phyloP scores from a whole-genome alignment of 2,113 vertebrate species.

The Ahaetulla prasina region DNA sequence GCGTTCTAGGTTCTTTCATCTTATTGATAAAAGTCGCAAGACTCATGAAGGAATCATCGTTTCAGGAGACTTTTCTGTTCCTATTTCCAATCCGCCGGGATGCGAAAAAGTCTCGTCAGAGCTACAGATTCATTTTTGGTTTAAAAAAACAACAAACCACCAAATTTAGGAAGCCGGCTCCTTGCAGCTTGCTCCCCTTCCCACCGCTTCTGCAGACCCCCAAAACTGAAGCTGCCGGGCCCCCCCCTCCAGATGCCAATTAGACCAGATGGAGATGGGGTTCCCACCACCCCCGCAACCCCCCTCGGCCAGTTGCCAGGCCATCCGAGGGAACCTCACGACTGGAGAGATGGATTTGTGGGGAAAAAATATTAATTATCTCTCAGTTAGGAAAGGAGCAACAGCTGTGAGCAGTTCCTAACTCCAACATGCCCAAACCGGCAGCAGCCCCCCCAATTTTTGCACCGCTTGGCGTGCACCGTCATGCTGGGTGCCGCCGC shows the following conservation, averaged over 20 bases:
- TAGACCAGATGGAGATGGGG: not conserved
- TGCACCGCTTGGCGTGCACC: slow-evolving; percentile 32
- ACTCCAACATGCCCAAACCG: slow-evolving; percentile 51
- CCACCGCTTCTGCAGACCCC: not conserved
- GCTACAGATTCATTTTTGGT: not conserved
- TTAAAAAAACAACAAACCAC: not conserved
- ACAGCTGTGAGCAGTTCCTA: not conserved
- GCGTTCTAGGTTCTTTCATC: not conserved
- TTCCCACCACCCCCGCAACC: not conserved
- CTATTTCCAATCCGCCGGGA: no score
- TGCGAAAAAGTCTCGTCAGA: not conserved
- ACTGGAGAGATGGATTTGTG: slow-evolving; percentile 51
- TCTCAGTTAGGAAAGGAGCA: slow-evolving; percentile 49
- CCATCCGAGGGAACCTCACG: not conserved
- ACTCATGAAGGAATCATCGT: not conserved
- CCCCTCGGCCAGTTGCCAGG: not conserved
- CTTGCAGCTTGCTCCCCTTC: not conserved
- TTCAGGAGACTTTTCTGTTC: not conserved
- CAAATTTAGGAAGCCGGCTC: not conserved
- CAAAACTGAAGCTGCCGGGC: not conserved
- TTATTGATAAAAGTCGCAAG: not conserved
- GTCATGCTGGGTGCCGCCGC: slow-evolving; percentile 5
- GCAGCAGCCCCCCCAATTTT: slow-evolving; percentile 31
- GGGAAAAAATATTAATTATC: slow-evolving; percentile 70
- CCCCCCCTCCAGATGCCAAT: not conserved